Evolutionary conservation across 2,797 vertebrate species (phyloP), one percentile per base, ranked within the genome.

Genomic region (Gallinago stenura): DNA sequence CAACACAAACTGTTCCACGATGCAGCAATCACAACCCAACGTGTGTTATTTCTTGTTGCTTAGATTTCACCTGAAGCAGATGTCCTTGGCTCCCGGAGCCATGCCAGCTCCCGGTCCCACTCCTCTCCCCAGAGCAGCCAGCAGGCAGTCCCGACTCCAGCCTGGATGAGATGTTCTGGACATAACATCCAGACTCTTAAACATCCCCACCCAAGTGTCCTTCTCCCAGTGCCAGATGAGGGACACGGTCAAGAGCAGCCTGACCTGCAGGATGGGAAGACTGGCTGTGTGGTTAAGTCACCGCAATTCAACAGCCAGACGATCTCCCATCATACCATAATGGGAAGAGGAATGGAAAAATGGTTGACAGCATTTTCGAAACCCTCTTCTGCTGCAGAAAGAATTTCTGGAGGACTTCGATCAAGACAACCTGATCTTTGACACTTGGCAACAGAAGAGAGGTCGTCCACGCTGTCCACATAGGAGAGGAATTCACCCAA

Each of bases 81-180:
- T 19, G 58, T 43, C 64, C 71, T 28, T 8, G 24, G 26, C 25
- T 48, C 39, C 66, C 88, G 24, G 33, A 86, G 73, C 35, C 20
- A 57, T 77, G 76, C 62, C 94, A 86, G 9, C 78, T 65, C 86
- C 86, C 76, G 24, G 1, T 7, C 10, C 35, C 45, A 3, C 69
- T 58, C 56, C 68, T 45, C 0, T 7, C 46, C 87, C 28, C 88
- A 95, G 92, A 82, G 15, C 54, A 64, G 93, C 95, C 50, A 87
- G 58, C 93, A 95, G 80, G 53, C 80, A 91, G 66, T 41, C 65
- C 76, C 93, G 83, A 48, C 76, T 61, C 7, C 14, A 87, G 60
- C n/a, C 76, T 81, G 60, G 16, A 39, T 39, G 89, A n/a, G 96
- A 95, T 30, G 69, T 18, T 83, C 95, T 66, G 89, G 87, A 80